Evolutionary conservation across 2,113 vertebrate species (phyloP), one percentile per base, ranked within the genome.

Genomic region (Nothoprocta perdicaria): DNA sequence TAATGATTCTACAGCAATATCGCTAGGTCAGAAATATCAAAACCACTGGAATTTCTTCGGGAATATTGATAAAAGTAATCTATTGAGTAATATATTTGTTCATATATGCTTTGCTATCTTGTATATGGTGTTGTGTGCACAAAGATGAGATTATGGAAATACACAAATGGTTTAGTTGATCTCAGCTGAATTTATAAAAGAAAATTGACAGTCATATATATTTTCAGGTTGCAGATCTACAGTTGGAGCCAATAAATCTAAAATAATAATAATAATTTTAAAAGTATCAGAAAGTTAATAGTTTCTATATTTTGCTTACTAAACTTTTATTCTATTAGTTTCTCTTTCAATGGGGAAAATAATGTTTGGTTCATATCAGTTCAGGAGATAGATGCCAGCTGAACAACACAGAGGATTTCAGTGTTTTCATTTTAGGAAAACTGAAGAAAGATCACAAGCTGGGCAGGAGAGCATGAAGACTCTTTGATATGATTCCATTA

Each of bases 401-500:
- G 80, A 76, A 83, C 17, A 84, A 55, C 67, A 88, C 19, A 33
- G 62, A 87, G 14, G 69, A 75, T 82, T 95, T 53, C 24, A 72
- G 4, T 38, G 26, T 80, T 92, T 95, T 92, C 46, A 68, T 85
- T 94, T 92, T 41, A 89, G 31, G 17, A 84, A 88, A 88, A 72
- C 46, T 63, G 67, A 91, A 88, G 62, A 74, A 85, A 71, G 41
- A 85, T 80, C 87, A 55, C 81, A 93, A 67, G 14, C 67, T 90
- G 72, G 67, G 38, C 50, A 92, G 65, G 33, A 91, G 7, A 77
- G 16, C 61, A 71, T 94, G 57, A 89, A 93, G 84, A 90, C 24
- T 88, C 24, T 90, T 94, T 92, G 66, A 89, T 92, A 76, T 90
- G 41, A 88, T 91, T 89, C 73, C 82, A 88, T 92, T 91, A 94